Base-by-base conservation (phyloP, 2,888 invertebrate genomes). In the Cephus spinipes region DNA sequence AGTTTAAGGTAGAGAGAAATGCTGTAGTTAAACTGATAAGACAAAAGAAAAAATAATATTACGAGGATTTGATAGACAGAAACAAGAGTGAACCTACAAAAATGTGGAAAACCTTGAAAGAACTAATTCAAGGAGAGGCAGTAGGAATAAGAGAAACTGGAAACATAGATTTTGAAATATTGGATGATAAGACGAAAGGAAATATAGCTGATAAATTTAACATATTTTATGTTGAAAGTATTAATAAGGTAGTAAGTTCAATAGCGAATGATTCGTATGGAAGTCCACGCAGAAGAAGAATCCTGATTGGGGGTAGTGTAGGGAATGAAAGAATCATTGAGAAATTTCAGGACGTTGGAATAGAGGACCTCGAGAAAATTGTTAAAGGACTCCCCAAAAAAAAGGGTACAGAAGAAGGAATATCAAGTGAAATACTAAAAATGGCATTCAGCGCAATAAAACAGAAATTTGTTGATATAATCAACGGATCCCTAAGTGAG, bases 141-240 rank as follows among this genome's bases (percentile, higher is more conserved):
- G 32, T 12, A 69, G 69, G 69, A 9, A 12, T 12, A 1, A 69
- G 69, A 69, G 69, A 69, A n/a, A 11, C 1, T 9, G 69, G 30
- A 11, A 31, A 31, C 15, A 69, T 69, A 74, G 68, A 74, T 31
- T 79, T 79, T 79, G 79, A 36, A 33, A 71, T 33, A 77, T 23
- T 69, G 12, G 71, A 35, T 35, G 71, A 55, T 12, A 32, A 0
- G 23, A 55, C 15, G 69, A 74, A n/a, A n/a, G 55, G 68, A 33
- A 77, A 74, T 76, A 76, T 32, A 69, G 79, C 76, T 30, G 74
- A 79, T 33, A 69, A 76, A 69, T 79, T 77, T 35, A 77, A 77
- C 34, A 31, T 68, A 35, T 79, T 34, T 40, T 79, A 76, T 55
- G 73, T 76, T 1, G 2, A 76, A 74, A 77, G 77, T 32, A 76